Conservation (phyloP, 2,113 vertebrate species). For the Siphamia tubifer region DNA sequence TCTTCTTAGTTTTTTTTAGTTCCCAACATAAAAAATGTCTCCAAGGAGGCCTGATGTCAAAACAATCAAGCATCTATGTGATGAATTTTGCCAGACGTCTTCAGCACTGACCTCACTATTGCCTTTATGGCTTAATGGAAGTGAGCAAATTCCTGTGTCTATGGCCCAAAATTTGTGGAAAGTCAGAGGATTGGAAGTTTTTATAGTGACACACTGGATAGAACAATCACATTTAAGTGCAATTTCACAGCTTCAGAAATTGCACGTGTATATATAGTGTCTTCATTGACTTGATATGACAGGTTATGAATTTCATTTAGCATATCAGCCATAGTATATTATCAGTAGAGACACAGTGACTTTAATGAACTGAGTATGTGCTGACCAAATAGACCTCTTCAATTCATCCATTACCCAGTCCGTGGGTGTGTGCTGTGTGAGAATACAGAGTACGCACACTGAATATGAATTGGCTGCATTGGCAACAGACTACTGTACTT, state of each 20-base stretch:
- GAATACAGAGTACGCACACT: constrained; percentile 11
- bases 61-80: neutral
- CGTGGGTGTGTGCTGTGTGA: constrained; percentile 19
- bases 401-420: constrained; percentile 45
- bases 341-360: neutral
- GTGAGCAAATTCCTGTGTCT: neutral
- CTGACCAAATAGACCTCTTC: constrained; percentile 22
- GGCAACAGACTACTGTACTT: constrained; percentile 62
- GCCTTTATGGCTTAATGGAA: neutral
- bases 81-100: neutral
- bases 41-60: neutral
- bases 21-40: neutral
- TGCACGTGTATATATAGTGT: too few relatives aligned
- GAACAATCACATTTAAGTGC: too few relatives aligned
- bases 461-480: constrained; percentile 62
- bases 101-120: neutral
- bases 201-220: too few relatives aligned
- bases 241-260: too few relatives aligned
- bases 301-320: neutral
- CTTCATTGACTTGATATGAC: neutral
- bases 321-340: too few relatives aligned
- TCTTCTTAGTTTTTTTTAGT: neutral
- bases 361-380: constrained; percentile 39
- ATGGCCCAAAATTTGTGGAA: neutral
- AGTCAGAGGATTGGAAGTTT: neutral